Evolutionary conservation across 1,140 invertebrate species (phyloP).

Genomic region (Apis mellifera): Amel_HAv3.1 CM009934.2:10791001-10791500

Average conservation of each 20-base stretch:
- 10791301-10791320: conserved; percentile 91
- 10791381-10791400: conserved; percentile 93
- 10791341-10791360: conserved; percentile 96
- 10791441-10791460: conserved; percentile 88
- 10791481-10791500: too few relatives aligned
- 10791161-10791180: conserved; percentile 82
- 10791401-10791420: conserved; percentile 91
- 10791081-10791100: neutral
- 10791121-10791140: too few relatives aligned
- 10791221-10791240: conserved; percentile 85
- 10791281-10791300: conserved; percentile 84
- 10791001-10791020: conserved; percentile 90
- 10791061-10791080: too few relatives aligned
- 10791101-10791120: too few relatives aligned
- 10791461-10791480: neutral
- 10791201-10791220: conserved; percentile 87
- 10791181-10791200: conserved; percentile 85
- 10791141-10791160: too few relatives aligned
- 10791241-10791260: conserved; percentile 85
- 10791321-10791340: conserved; percentile 86
- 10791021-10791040: conserved; percentile 93
- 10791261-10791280: conserved; percentile 86
- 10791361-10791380: conserved; percentile 94
- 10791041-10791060: conserved; percentile 76
- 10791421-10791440: conserved; percentile 95